A percentile compares a stretch with the other conserved stretches of the same genome.
Evolutionary conservation across 2,888 invertebrate species (phyloP).

Genomic region (Cosmia trapezina): DNA sequence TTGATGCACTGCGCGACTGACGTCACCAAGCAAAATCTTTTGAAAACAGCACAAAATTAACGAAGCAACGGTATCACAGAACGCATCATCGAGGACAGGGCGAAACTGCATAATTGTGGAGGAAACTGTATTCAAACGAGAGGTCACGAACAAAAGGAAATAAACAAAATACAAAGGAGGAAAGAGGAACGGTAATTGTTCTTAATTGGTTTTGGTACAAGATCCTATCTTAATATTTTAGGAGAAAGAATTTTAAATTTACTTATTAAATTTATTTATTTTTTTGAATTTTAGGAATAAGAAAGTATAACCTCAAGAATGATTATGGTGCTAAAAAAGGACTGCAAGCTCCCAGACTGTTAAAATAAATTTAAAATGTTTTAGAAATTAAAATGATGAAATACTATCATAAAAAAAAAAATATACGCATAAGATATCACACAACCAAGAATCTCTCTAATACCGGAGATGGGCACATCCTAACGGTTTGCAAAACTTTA

Average conservation of each 20-base stretch:
- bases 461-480: conserved; percentile 10
- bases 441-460: conserved; percentile 9
- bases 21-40: conserved; percentile 27
- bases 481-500: conserved; percentile 50
- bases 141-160: conserved; percentile 48
- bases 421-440: neutral
- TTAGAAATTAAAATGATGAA: neutral
- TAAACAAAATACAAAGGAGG: conserved; percentile 16
- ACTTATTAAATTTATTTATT: too few relatives aligned
- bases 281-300: too few relatives aligned
- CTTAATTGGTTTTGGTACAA: conserved; percentile 25
- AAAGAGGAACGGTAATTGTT: conserved; percentile 18
- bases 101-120: conserved; percentile 40
- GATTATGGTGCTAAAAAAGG: too few relatives aligned
- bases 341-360: neutral
- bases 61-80: conserved; percentile 44
- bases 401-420: neutral
- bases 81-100: conserved; percentile 29
- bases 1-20: neutral
- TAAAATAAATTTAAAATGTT: neutral
- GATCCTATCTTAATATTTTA: conserved; percentile 16
- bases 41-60: conserved; percentile 49
- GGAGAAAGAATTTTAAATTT: too few relatives aligned
- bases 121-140: conserved; percentile 37
- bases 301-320: too few relatives aligned